Evolutionary conservation across 1,140 invertebrate species (phyloP), one percentile per base, ranked within the genome.

Genomic region (Drosophila repleta): DNA sequence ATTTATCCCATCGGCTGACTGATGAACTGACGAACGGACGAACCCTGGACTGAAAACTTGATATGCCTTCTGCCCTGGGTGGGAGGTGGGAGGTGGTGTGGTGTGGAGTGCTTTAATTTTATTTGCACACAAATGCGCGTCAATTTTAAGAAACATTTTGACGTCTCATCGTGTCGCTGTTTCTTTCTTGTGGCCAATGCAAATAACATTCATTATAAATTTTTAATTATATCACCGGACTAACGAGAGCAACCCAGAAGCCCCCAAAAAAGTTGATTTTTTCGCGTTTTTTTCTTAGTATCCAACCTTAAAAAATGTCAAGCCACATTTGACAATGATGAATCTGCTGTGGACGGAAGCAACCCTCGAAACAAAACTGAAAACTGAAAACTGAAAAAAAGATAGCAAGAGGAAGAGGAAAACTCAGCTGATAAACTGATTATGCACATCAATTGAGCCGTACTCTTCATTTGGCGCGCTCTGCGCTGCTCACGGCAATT

Each of bases 121-220:
- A 89, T 89, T 88, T 88, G 80, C 78, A 76, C 79, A 89, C 74
- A 88, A 88, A 75, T 83, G 78, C 69, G 81, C 81, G 77, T 84
- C 82, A 84, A 75, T 76, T 79, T 83, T 61, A 65, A 73, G 61
- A 57, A 78, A 80, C 67, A 60, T 62, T 72, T 68, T 65, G 55
- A 61, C 71, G 76, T 77, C 61, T 67, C 60, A 58, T 49, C 66
- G 76, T 55, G 62, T 81, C 65, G 48, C 61, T 56, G 62, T 68
- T 74, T 68, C 65, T 65, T 49, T 63, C 66, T 57, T 90, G 87
- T 69, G 87, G 88, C 79, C 76, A 90, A 79, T 78, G 82, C 74
- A 90, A 90, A 90, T 90, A 90, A 90, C 90, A 90, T 90, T 90
- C 87, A 90, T 90, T 90, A 90, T 90, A 88, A 90, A 90, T 90